Evolutionary conservation across 2,113 vertebrate genomes (phyloP).

Genomic region (Tinamus guttatus): DNA sequence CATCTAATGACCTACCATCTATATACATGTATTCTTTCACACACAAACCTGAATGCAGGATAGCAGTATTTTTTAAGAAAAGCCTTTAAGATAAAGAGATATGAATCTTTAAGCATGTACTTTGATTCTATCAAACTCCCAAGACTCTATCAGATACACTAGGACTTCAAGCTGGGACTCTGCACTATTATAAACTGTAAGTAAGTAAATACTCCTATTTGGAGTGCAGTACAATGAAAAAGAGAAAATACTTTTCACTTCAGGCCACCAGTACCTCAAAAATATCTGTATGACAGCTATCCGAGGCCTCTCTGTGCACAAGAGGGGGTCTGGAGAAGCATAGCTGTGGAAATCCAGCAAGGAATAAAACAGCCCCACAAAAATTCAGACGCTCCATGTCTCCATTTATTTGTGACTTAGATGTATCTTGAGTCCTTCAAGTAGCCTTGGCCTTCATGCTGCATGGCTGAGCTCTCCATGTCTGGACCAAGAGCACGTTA

Average conservation of each 20-base stretch:
- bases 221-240: background rate
- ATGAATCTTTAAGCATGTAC: background rate
- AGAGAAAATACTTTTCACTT: conserved; percentile 6
- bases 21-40: background rate
- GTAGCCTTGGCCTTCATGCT: background rate
- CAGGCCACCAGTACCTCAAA: background rate
- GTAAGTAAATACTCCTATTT: background rate
- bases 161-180: background rate
- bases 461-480: background rate
- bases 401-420: background rate
- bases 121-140: background rate
- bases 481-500: background rate
- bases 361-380: background rate
- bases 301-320: background rate
- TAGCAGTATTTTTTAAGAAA: background rate
- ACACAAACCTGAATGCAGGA: background rate
- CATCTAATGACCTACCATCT: background rate
- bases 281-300: background rate
- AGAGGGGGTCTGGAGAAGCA: background rate
- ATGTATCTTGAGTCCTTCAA: background rate
- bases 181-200: background rate
- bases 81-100: background rate
- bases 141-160: background rate
- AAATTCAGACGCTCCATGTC: background rate
- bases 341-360: background rate